Evolutionary conservation across 2,797 vertebrate species (phyloP), one percentile per base, ranked within the genome.

Genomic region (Microctenopoma lineatum): DNA sequence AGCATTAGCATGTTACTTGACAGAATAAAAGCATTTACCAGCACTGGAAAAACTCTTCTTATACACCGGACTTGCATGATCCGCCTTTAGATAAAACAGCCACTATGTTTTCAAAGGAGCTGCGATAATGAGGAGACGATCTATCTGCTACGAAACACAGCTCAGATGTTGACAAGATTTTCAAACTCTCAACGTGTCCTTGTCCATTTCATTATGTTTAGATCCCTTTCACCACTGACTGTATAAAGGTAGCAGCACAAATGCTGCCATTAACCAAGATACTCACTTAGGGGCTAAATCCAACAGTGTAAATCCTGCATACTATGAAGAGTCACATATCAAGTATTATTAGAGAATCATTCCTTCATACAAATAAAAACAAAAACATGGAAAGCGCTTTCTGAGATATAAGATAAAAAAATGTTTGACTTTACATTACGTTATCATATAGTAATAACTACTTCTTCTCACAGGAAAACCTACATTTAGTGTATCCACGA

Each of bases 341-440:
- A 85, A 77, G 41, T 70, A 60, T 69, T 27, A 60, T 25, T 66
- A 66, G 73, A 84, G 83, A 70, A 75, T 45, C 9, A 63, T 73
- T 26, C 44, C 32, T 65, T 69, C 18, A 68, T 59, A 82, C 26
- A 66, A 59, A 67, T 55, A 8, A 73, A 42, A 83, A 78, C 18
- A 71, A 73, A 59, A 70, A 80, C 15, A 45, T 69, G 68, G 15
- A 81, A 71, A 77, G n/a, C 26, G 1, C 12, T 50, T 45, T 13
- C 16, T 51, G 5, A 21, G 21, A 21, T 21, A 21, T 29, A 25
- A 56, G 36, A 18, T n/a, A 70, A 73, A 60, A 63, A 54, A 47
- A 45, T 38, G 13, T 53, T 79, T 64, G 26, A 78, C 67, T 63
- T 66, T 71, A 78, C 42, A 75, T 7, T 71, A 70, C 55, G 29